Evolutionary conservation across 1,140 invertebrate genomes (phyloP), one percentile per base, ranked within the genome.

Genomic region (Lordiphosa mommai): DNA sequence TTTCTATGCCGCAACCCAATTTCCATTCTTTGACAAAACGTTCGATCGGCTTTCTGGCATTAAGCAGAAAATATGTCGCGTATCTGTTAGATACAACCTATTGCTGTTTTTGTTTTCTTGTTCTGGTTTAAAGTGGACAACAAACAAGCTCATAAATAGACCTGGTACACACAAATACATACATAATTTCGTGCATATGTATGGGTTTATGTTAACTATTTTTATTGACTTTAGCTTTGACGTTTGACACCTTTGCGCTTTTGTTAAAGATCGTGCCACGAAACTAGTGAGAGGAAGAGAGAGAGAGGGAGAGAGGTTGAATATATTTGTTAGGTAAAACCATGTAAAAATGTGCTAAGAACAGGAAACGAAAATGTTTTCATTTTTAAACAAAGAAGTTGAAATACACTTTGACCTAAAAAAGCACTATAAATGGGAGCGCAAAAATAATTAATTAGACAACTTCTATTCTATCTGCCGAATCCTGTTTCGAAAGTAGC

Each of bases 161-260:
- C 37, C 7, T 0, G 10, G 2, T 36, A 60, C 34, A 36, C 16
- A 38, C 17, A 2, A 27, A 37, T 52, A 13, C 20, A 9, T 40
- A 44, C 29, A 36, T 55, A 50, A n/a, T n/a, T 38, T 61, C 47
- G 37, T 34, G 56, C 36, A 36, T 57, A 37, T 52, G 60, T 17
- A 17, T 17, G 16, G 16, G 16, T 17, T 20, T 20, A 20, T 20
- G 41, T 66, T 36, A 73, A 70, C 53, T 67, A 74, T 80, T 80
- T 80, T 80, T 80, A 82, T 80, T 80, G 74, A 80, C 74, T 80
- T 66, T 59, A 59, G 70, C 74, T 82, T 74, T 66, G 70, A 72
- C 74, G 74, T 73, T 80, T 82, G 76, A 80, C 74, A 80, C 76
- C 70, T 74, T 70, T 70, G 60, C 49, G 61, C 57, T 57, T 74